Percentiles rank a stretch among this genome's conserved stretches.
Conservation (phyloP, 2,888 invertebrate genomes). For the Drosophila planitibia region DNA sequence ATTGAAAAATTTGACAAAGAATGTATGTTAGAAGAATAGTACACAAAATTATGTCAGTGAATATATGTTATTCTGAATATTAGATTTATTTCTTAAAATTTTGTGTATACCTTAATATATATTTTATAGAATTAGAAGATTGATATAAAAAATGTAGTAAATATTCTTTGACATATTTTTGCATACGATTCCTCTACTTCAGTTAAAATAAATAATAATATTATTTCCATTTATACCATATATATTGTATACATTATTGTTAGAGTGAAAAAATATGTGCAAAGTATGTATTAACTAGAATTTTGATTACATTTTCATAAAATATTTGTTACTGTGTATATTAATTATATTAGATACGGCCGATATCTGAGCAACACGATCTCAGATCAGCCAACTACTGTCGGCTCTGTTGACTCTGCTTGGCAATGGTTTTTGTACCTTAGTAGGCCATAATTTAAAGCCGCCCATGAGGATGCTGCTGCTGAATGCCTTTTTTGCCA, state of each 20-base stretch:
- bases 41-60: not conserved
- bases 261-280: no score
- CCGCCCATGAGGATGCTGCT: constrained; percentile 38
- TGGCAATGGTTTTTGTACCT: constrained; percentile 10
- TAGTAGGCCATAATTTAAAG: constrained; percentile 70
- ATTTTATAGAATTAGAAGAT: not conserved
- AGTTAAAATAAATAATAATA: not conserved
- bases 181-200: not conserved
- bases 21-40: not conserved
- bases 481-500: constrained; percentile 38
- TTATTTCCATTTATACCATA: not conserved
- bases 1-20: not conserved
- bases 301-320: not conserved
- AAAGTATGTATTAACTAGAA: not conserved
- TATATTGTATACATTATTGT: not conserved
- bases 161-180: not conserved
- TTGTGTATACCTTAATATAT: not conserved
- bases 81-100: not conserved
- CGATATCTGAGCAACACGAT: constrained; percentile 69
- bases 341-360: constrained; percentile 71
- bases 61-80: not conserved
- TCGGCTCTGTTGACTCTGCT: constrained; percentile 10
- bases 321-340: constrained; percentile 22
- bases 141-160: not conserved
- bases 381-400: constrained; percentile 57